Percentiles rank a stretch among this genome's conserved stretches.
These are phyloP conservation scores for Helostoma temminkii DNA, from an alignment of 2,797 vertebrate species.

Conservation along the genomic window DNA sequence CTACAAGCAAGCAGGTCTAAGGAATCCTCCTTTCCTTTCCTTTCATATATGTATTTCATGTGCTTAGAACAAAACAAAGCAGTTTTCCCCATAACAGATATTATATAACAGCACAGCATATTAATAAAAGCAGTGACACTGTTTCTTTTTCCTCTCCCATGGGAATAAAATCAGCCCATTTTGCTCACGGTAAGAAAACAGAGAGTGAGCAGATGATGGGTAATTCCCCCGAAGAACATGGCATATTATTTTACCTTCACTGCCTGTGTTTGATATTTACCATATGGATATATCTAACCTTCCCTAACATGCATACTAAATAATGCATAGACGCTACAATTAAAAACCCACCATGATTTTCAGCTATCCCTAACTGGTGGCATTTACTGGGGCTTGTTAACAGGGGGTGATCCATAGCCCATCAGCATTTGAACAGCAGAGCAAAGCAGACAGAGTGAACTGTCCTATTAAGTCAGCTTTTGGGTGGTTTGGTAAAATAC, in stretches of 20 bases:
- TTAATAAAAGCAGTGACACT: conserved; percentile 42
- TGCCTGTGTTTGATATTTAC: conserved; percentile 9
- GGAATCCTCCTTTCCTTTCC: background rate
- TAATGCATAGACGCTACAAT: background rate
- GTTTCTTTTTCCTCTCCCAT: conserved; percentile 39
- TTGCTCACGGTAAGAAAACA: conserved; percentile 47
- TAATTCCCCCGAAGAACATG: conserved; percentile 26
- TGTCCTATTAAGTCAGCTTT: conserved; percentile 3
- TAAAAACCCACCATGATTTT: conserved; percentile 7
- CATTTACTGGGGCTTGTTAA: conserved; percentile 21
- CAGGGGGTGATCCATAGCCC: conserved; percentile 15
- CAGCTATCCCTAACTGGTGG: conserved; percentile 30
- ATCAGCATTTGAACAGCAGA: too few relatives aligned
- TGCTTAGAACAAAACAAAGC: conserved; percentile 21
- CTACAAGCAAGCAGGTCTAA: background rate
- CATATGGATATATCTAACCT: conserved; percentile 42
- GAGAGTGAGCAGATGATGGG: conserved; percentile 51
- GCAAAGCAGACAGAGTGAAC: background rate
- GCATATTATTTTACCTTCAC: conserved; percentile 21
- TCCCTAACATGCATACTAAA: conserved; percentile 7
- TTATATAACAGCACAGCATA: conserved; percentile 47
- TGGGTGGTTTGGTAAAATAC: background rate
- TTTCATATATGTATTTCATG: conserved; percentile 16
- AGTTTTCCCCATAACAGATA: conserved; percentile 29
- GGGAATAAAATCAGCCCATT: conserved; percentile 33